Base-by-base conservation (phyloP, 2,888 invertebrate species). In the Trissolcus japonicus region DNA sequence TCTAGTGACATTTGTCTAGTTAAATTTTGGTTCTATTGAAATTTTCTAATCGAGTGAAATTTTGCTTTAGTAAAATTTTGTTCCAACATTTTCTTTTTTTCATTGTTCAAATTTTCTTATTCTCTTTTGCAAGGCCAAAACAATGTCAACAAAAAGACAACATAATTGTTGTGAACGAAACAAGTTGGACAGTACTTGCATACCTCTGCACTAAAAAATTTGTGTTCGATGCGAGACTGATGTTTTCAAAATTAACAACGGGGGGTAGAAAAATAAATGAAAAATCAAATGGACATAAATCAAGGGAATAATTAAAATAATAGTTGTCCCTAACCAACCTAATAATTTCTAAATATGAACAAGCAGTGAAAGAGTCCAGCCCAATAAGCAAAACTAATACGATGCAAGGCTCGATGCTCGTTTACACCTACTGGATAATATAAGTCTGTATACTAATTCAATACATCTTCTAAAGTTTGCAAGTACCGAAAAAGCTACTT, bases 331-430 rank as follows among this genome's bases (percentile, higher is more conserved):
- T 86, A 86, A 83, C 86, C 86, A 86, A 35, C 86, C 87, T 86
- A 87, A 81, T 55, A 35, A 19, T 66, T 66, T 86, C 84, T 86
- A 86, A 85, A 84, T 86, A 86, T 89, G 86, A 86, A 87, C 88
- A 89, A 89, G 89, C 89, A 88, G 88, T 88, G 89, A 88, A 87
- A 87, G 87, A 88, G 86, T 87, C 88, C 89, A 89, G 88, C 88
- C 89, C 89, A 89, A 88, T 84, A 89, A 89, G 89, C 89, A 89
- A 89, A 89, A 88, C 89, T 88, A 89, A 88, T 88, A 89, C 86
- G 87, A 89, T 89, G 89, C 89, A 89, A 89, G 87, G 89, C 89
- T 88, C 86, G 84, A 89, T 88, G 88, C 89, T 89, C 85, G 87
- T 87, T 85, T 88, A 87, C 88, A 85, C 86, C 89, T 89, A 89